These are phyloP conservation scores for Platyscapa corneri DNA, from an alignment of 1,140 invertebrate species.

Conservation along the genomic window DNA sequence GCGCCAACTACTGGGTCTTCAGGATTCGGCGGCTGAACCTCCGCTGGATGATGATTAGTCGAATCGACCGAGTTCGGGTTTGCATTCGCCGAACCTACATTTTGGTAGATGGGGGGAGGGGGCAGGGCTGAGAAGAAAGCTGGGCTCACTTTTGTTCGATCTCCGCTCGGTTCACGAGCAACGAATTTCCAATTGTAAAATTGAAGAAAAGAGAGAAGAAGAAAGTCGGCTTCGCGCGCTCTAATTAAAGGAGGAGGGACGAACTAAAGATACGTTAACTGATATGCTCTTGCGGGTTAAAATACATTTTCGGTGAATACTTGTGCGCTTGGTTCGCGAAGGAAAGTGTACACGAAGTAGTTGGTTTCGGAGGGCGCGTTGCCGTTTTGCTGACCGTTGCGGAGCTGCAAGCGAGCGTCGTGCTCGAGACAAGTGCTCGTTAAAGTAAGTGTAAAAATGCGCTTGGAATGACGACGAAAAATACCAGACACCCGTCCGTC, in stretches of 20 bases:
- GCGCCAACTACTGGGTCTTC: not conserved
- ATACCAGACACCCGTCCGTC: constrained; percentile 20
- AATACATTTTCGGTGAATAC: constrained; percentile 53
- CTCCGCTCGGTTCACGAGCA: constrained; percentile 56
- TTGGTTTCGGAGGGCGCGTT: no score
- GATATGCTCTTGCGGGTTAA: constrained; percentile 50
- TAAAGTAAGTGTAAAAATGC: constrained; percentile 59
- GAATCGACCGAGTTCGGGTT: not conserved
- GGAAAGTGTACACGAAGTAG: constrained; percentile 40
- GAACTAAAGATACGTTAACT: constrained; percentile 33
- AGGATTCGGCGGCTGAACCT: not conserved
- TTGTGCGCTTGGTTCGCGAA: constrained; percentile 51
- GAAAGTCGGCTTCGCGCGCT: constrained; percentile 26
- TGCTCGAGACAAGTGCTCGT: constrained; percentile 42
- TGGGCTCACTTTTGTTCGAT: constrained; percentile 8
- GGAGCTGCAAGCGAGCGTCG: no score
- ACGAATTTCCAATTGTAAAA: no score
- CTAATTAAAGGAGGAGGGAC: constrained; percentile 15
- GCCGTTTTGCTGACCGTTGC: no score
- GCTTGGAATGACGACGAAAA: constrained; percentile 61
- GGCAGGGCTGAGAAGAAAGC: no score
- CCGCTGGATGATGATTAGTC: not conserved
- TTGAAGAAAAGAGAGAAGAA: no score
- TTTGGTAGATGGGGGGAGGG: not conserved
- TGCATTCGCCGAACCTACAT: not conserved